Base-by-base conservation (phyloP, 2,113 vertebrate genomes). In the Onychostoma macrolepis region DNA sequence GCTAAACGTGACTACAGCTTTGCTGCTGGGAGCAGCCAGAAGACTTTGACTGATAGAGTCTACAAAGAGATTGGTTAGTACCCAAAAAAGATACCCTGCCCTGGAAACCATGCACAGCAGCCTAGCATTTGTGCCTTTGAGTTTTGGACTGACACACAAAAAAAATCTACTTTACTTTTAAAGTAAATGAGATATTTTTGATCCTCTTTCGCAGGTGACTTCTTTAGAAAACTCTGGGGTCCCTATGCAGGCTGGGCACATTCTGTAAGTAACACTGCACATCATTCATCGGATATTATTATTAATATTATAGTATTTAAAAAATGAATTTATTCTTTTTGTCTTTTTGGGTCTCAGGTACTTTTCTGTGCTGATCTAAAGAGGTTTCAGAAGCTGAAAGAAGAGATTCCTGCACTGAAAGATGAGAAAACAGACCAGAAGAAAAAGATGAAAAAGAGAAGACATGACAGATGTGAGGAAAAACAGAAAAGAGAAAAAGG, bases 241-340 rank as follows among this genome's bases (percentile, higher is more conserved):
- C 93, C 97, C 24, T 94, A 87, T 7, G 97, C 98, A 0, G 98
- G 98, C 85, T 99, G 98, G 98, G 96, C 97, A 0, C 98, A 99
- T 71, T 96, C 97, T 26, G 98, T 99, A 89, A 98, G 98, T 96
- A 26, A 72, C 10, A 58, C 21, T 58, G 36, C 11, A 4, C 17
- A 3, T 26, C 13, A 12, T 53, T 71, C 28, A 81, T 86, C 2
- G 0, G 10, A 26, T 53, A 53, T 53, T 53, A 53, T 53, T 53
- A 53, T 19, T 53, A 53, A 19, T 53, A 53, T 53, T 53, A 53
- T 53, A 12, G 12, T 19, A n/a, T 80, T 1, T 0, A 36, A 36
- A 36, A 36, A 36, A n/a, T 61, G 24, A 80, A 80, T 69, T 63
- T 19, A 0, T 2, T 81, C 50, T 56, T 7, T 77, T 33, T 72